phyloP scores from a whole-genome alignment of 1,140 invertebrate species.

The Camponotus floridanus region DNA sequence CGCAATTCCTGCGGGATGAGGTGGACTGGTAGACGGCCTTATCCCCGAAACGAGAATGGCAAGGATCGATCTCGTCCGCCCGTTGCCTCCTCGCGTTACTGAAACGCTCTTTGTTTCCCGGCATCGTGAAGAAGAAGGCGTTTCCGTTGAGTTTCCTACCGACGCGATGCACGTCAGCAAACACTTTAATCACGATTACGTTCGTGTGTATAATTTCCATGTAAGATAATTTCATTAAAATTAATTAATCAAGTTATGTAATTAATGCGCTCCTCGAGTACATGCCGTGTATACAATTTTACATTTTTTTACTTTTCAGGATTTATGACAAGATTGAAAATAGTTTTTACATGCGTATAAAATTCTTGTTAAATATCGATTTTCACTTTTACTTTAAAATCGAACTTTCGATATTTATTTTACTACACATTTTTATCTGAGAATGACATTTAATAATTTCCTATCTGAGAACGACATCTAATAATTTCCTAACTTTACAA shows the following conservation, averaged over 20 bases:
- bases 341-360: no score
- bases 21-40: constrained; percentile 69
- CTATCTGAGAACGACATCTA: no score
- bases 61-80: constrained; percentile 69
- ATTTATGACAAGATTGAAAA: background rate
- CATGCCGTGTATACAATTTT: background rate
- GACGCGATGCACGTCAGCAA: background rate
- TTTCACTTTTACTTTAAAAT: no score
- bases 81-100: constrained; percentile 51
- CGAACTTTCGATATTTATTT: no score
- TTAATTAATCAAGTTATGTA: background rate
- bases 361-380: no score
- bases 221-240: background rate
- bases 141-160: constrained; percentile 46
- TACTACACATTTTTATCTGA: no score
- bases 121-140: constrained; percentile 60
- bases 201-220: constrained; percentile 5
- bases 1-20: constrained; percentile 63
- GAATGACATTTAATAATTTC: no score
- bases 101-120: constrained; percentile 65
- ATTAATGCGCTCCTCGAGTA: background rate
- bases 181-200: constrained; percentile 44
- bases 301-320: no score
- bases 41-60: constrained; percentile 71
- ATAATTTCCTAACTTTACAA: no score